Conservation (phyloP, 2,888 invertebrate species). For the Dynastes grantii region DNA sequence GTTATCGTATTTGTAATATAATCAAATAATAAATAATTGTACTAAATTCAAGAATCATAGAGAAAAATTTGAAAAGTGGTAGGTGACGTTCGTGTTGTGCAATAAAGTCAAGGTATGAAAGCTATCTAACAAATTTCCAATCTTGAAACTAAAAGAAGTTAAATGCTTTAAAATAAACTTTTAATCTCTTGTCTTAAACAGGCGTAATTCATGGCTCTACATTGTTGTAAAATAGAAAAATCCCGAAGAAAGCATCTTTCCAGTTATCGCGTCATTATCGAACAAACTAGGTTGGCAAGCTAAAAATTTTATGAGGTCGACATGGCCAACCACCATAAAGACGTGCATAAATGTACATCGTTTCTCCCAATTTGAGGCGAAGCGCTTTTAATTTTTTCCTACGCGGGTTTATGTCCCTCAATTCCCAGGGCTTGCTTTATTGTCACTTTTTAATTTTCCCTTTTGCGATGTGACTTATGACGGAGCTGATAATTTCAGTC, state of each 20-base stretch:
- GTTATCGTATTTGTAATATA: too few species aligned
- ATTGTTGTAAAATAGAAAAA: constrained; percentile 3
- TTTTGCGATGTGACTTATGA: constrained; percentile 41
- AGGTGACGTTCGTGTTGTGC: too few species aligned
- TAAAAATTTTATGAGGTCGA: constrained; percentile 38
- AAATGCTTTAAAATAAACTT: not conserved
- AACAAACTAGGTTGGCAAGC: constrained; percentile 2
- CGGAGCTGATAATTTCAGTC: constrained; percentile 39
- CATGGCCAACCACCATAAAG: constrained; percentile 22
- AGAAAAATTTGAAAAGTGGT: too few species aligned
- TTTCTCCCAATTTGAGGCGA: constrained; percentile 40
- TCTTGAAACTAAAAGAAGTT: not conserved
- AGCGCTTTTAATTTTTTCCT: constrained; percentile 44
- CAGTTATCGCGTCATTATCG: constrained; percentile 7
- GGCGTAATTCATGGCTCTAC: not conserved
- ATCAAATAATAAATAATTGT: too few species aligned
- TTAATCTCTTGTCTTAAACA: not conserved
- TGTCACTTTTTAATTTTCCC: constrained; percentile 42
- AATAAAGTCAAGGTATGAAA: not conserved
- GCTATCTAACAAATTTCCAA: not conserved
- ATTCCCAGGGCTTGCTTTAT: constrained; percentile 33
- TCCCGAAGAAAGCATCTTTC: constrained; percentile 2
- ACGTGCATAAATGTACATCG: constrained; percentile 39
- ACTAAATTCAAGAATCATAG: too few species aligned
- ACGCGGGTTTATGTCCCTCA: constrained; percentile 28